Conservation (phyloP, 2,888 invertebrate genomes). For the Oeneis ivallda region DNA sequence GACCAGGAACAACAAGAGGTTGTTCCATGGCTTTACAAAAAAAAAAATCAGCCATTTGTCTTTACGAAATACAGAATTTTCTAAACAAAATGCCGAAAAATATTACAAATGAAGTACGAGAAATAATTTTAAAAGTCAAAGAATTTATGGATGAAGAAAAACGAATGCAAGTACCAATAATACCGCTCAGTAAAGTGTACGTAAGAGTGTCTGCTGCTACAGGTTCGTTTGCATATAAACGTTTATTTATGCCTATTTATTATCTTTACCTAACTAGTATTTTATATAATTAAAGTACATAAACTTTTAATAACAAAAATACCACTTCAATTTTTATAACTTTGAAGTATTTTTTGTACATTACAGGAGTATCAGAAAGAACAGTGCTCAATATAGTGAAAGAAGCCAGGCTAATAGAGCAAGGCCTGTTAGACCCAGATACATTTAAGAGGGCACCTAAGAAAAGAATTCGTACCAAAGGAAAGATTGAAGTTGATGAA, state of each 20-base stretch:
- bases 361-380: slow-evolving; percentile 72
- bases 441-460: slow-evolving; percentile 70
- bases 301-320: background rate
- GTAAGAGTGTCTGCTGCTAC: slow-evolving; percentile 74
- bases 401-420: slow-evolving; percentile 73
- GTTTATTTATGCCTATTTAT: background rate
- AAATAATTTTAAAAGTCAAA: slow-evolving; percentile 74
- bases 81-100: slow-evolving; percentile 70
- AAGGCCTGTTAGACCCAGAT: slow-evolving; percentile 72
- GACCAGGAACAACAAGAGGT: no score
- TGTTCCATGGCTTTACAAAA: no score
- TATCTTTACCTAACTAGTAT: background rate
- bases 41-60: no score
- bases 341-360: background rate
- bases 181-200: slow-evolving; percentile 75
- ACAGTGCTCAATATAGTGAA: slow-evolving; percentile 73
- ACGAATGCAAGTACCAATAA: slow-evolving; percentile 77
- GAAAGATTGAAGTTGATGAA: slow-evolving; percentile 74
- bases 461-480: slow-evolving; percentile 71
- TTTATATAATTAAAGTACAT: background rate
- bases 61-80: background rate
- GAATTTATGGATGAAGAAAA: slow-evolving; percentile 78
- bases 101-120: slow-evolving; percentile 74
- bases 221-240: slow-evolving; percentile 50
- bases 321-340: background rate